Evolutionary conservation across 2,888 invertebrate species (phyloP).

Genomic region (Gandaritis pyraliata): DNA sequence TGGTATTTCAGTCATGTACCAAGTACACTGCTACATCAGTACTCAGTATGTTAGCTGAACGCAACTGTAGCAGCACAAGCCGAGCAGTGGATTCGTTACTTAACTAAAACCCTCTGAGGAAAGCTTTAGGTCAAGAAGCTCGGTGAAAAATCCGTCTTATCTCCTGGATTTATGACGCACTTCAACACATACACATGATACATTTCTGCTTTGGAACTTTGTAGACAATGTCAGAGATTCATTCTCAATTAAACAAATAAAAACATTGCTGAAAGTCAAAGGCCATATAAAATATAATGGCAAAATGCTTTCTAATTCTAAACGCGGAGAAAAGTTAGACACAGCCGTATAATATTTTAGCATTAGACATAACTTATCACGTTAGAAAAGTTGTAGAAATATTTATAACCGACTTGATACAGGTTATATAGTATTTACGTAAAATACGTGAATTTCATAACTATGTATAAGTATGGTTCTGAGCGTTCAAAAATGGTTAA

Average conservation of each 20-base stretch:
- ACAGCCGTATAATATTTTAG: background rate
- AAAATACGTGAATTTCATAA: too few relatives aligned
- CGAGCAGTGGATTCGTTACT: background rate
- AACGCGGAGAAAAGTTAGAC: background rate
- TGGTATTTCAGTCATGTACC: background rate
- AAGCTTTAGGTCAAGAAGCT: slow-evolving; percentile 15
- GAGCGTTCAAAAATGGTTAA: too few relatives aligned
- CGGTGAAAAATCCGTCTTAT: slow-evolving; percentile 25
- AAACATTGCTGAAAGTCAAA: slow-evolving; percentile 29
- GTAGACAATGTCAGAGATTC: slow-evolving; percentile 25
- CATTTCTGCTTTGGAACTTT: slow-evolving; percentile 28
- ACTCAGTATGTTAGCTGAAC: background rate
- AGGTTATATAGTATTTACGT: background rate
- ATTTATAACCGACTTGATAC: background rate
- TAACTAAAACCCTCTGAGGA: background rate
- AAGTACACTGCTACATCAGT: background rate
- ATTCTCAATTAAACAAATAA: slow-evolving; percentile 8
- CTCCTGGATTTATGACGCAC: slow-evolving; percentile 24
- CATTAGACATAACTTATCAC: background rate
- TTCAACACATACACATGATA: slow-evolving; percentile 32
- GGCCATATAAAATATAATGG: slow-evolving; percentile 8
- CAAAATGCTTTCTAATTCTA: slow-evolving; percentile 3
- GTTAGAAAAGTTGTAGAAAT: background rate
- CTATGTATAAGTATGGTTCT: too few relatives aligned
- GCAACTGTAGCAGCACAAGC: background rate